Conservation (phyloP, 2,113 vertebrate species). For the Spilogale gracilis region DNA sequence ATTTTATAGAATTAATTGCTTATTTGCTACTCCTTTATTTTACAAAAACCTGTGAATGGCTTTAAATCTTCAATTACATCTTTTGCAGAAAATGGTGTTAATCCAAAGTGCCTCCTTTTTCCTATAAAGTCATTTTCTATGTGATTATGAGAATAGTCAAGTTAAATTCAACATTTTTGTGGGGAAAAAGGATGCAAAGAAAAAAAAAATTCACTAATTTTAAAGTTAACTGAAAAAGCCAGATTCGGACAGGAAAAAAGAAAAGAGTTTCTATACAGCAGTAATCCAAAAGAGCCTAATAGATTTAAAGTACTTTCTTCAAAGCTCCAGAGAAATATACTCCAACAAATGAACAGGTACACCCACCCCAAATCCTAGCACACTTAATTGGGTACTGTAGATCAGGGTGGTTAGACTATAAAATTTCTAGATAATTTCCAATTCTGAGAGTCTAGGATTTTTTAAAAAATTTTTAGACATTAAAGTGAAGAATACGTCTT, state of each 20-base stretch:
- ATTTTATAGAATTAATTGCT: background rate
- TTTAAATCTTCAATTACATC: slow-evolving; percentile 34
- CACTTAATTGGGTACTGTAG: background rate
- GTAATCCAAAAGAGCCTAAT: background rate
- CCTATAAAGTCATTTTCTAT: background rate
- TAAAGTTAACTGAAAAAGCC: slow-evolving; percentile 47
- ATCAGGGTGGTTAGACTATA: background rate
- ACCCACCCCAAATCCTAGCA: background rate
- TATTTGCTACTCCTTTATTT: background rate
- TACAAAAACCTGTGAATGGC: slow-evolving; percentile 3
- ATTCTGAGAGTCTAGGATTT: background rate
- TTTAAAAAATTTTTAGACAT: slow-evolving; percentile 7
- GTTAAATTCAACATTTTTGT: slow-evolving; percentile 22
- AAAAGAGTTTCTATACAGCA: slow-evolving; percentile 7
- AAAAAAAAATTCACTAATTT: background rate
- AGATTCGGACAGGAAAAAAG: slow-evolving; percentile 16
- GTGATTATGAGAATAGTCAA: background rate
- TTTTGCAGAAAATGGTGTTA: slow-evolving; percentile 15
- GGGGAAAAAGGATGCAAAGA: background rate
- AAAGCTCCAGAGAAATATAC: slow-evolving; percentile 8
- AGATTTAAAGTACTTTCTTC: slow-evolving; percentile 21
- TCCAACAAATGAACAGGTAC: background rate
- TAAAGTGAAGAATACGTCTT: slow-evolving; percentile 4
- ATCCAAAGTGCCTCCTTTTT: background rate
- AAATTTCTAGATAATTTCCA: background rate